phyloP scores from a whole-genome alignment of 2,797 vertebrate species.

The Halcyon leucocephala region DNA sequence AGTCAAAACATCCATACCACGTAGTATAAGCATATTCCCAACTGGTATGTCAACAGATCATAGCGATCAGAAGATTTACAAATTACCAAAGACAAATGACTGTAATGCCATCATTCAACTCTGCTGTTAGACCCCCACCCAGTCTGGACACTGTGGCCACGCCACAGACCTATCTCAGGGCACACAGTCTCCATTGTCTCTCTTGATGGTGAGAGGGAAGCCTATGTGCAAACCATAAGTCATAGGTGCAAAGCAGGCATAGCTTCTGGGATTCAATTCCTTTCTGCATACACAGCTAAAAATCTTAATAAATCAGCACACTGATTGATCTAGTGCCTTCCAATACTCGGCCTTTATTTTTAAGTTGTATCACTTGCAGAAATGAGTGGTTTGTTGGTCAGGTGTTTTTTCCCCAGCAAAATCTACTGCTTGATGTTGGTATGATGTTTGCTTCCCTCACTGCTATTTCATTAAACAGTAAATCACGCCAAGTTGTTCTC shows the following conservation, averaged over 20 bases:
- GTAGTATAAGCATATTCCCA: neutral
- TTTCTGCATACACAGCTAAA: neutral
- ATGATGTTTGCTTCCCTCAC: neutral
- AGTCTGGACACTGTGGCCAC: neutral
- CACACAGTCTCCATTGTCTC: too few species aligned
- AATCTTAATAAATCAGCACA: neutral
- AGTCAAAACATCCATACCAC: neutral
- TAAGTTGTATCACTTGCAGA: neutral
- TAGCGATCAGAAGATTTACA: neutral
- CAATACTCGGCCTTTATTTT: neutral
- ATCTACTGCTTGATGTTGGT: neutral
- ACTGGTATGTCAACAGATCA: neutral
- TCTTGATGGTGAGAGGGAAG: neutral
- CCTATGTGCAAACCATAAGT: fast-evolving
- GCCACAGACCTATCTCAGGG: too few species aligned
- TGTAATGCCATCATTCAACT: neutral
- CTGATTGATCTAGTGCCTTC: neutral
- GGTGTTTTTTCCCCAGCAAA: neutral
- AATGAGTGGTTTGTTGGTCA: neutral
- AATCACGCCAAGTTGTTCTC: conserved; percentile 26
- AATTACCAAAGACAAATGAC: neutral
- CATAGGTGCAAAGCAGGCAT: neutral
- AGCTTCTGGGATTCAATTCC: neutral
- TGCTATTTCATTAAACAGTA: conserved; percentile 14
- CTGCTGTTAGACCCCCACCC: neutral